Percentiles rank a stretch among this genome's conserved stretches.
Evolutionary conservation across 1,140 invertebrate species (phyloP).

Genomic region (Leptinotarsa defecta): DNA sequence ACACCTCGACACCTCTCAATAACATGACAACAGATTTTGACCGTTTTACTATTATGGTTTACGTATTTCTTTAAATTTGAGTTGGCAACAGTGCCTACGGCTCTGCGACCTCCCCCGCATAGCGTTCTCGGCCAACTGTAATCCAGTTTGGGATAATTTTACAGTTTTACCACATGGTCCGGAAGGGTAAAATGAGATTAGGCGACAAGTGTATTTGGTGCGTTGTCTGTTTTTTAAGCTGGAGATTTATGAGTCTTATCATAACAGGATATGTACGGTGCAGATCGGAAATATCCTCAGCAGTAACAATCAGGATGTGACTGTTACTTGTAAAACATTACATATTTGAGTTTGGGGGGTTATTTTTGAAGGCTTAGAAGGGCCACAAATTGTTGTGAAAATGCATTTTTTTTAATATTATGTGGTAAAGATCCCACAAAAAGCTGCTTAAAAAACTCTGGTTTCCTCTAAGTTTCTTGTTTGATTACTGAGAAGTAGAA

Average conservation of each 20-base stretch:
- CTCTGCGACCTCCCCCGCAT: background rate
- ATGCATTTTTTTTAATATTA: no score
- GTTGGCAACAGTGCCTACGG: no score
- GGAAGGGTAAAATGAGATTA: conserved; percentile 27
- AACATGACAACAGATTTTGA: no score
- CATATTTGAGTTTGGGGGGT: no score
- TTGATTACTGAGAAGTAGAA: no score
- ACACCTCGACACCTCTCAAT: no score
- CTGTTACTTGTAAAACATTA: no score
- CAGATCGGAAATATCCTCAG: conserved; percentile 2
- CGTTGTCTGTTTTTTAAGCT: conserved; percentile 8
- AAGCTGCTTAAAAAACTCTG: no score
- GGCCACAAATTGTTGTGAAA: background rate
- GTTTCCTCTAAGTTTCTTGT: no score
- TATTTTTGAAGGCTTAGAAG: background rate
- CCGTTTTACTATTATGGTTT: no score
- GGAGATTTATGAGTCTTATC: background rate
- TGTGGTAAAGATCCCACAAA: no score
- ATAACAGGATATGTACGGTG: conserved; percentile 10
- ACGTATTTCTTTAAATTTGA: no score
- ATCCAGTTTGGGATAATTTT: conserved; percentile 25
- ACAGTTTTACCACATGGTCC: conserved; percentile 27
- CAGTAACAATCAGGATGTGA: background rate
- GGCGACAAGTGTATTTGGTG: conserved; percentile 23
- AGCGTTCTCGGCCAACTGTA: background rate